Percentiles rank a stretch among this genome's conserved stretches.
These are phyloP conservation scores for Hoplias malabaricus DNA, from an alignment of 2,113 vertebrate genomes.

Conservation along the genomic window DNA sequence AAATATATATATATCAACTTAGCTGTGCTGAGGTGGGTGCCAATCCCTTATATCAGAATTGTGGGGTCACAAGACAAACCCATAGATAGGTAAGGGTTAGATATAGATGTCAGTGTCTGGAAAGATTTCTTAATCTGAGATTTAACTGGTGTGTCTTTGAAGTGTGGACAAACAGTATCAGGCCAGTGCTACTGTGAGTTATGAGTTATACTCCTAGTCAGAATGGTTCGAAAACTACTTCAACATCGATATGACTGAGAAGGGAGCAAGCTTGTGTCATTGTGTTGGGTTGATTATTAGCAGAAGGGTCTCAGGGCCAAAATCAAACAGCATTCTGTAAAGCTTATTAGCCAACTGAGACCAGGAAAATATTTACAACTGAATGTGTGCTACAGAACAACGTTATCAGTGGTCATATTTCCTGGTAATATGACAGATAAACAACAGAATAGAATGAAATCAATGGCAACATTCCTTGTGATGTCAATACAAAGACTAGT, in stretches of 20 bases:
- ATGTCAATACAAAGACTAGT: neutral
- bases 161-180: neutral
- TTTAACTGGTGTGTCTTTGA: neutral
- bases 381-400: neutral
- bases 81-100: neutral
- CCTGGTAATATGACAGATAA: slow-evolving; percentile 6
- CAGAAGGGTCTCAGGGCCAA: neutral
- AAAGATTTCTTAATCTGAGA: neutral
- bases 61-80: neutral
- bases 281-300: neutral
- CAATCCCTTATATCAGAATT: neutral
- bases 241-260: neutral
- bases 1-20: neutral
- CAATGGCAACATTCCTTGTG: neutral
- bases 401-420: neutral
- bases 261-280: neutral
- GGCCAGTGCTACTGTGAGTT: neutral
- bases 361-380: neutral
- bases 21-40: slow-evolving; percentile 17
- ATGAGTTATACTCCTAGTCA: neutral
- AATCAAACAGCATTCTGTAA: neutral
- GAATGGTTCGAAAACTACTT: slow-evolving; percentile 4
- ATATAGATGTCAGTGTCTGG: neutral
- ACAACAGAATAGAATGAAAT: neutral
- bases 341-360: neutral